These are phyloP conservation scores for Megamerina dolium DNA, from an alignment of 2,888 invertebrate genomes.

Conservation along the genomic window DNA sequence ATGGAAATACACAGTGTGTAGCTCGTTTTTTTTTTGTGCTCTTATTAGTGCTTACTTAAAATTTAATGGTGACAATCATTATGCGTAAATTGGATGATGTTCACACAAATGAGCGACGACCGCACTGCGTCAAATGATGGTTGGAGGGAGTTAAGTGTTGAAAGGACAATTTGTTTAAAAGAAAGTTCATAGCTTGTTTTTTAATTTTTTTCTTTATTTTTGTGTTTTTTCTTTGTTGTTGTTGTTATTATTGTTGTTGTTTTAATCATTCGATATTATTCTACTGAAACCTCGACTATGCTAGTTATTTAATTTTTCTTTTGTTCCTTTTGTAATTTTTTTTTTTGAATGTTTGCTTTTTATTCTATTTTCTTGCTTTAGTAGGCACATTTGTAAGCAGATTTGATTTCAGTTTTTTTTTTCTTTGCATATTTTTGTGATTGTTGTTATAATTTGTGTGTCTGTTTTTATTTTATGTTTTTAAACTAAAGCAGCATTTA, in stretches of 20 bases:
- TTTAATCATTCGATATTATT: too few relatives aligned
- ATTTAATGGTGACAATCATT: slow-evolving; percentile 16
- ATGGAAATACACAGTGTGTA: too few relatives aligned
- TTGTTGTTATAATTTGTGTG: slow-evolving; percentile 3
- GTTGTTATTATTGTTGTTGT: too few relatives aligned
- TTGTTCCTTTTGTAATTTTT: too few relatives aligned
- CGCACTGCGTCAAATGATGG: background rate
- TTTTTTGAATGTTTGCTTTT: too few relatives aligned
- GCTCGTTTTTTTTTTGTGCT: background rate
- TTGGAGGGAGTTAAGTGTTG: too few relatives aligned
- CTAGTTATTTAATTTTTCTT: too few relatives aligned
- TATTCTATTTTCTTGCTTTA: slow-evolving; percentile 1
- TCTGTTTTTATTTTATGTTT: slow-evolving; percentile 1
- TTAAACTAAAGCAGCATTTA: background rate
- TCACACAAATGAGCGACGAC: too few relatives aligned
- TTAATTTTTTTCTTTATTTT: too few relatives aligned
- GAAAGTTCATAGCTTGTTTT: background rate
- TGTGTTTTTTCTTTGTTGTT: too few relatives aligned
- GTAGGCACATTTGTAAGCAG: background rate
- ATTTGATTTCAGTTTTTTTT: background rate
- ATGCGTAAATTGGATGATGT: slow-evolving; percentile 8
- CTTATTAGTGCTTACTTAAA: slow-evolving; percentile 16
- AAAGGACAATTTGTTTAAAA: slow-evolving; percentile 9
- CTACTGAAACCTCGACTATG: too few relatives aligned
- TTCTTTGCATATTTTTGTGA: background rate